Base-by-base conservation (phyloP, 2,113 vertebrate species). In the Monopterus albus region DNA sequence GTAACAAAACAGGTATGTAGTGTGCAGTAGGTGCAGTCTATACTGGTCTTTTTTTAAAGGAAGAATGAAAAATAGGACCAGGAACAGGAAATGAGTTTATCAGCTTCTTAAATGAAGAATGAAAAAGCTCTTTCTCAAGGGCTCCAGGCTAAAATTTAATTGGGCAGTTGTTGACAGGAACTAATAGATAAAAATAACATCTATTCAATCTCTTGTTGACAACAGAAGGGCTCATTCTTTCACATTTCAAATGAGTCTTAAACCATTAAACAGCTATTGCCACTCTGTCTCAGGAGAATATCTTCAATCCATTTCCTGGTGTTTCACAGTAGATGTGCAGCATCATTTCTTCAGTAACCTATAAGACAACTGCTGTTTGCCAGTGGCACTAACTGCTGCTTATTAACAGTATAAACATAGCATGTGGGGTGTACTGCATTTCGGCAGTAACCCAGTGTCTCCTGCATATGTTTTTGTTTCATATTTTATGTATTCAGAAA, bases 101-200 rank as follows among this genome's bases (percentile, higher is more conserved):
- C 58, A 50, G 46, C 25, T 46, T 66, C 49, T 59, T 58, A 69
- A 53, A 60, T 38, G 21, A 67, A 38, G 39, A 65, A 63, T 36
- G n/a, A 78, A 76, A 76, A 49, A 43, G 45, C 45, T 6, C 6
- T 12, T 72, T 68, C 47, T 75, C 64, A 57, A 13, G 50, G 51
- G 61, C 82, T 86, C 31, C 61, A 75, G 62, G 81, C 82, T 76
- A 70, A 46, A 61, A 82, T 87, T 86, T 89, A 85, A 90, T 87
- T 88, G 68, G 74, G 60, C 81, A 82, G 66, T 51, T 79, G 72
- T 71, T 84, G 79, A 87, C 72, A 79, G 56, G 47, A 82, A 68
- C 38, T 51, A 65, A 78, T 59, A 77, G 62, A 73, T 72, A 78
- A 77, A 80, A 81, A 79, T 62, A 85, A 59, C 71, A 85, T 82